Evolutionary conservation across 2,797 vertebrate genomes (phyloP).

Genomic region (Molossus alvarezi): DNA sequence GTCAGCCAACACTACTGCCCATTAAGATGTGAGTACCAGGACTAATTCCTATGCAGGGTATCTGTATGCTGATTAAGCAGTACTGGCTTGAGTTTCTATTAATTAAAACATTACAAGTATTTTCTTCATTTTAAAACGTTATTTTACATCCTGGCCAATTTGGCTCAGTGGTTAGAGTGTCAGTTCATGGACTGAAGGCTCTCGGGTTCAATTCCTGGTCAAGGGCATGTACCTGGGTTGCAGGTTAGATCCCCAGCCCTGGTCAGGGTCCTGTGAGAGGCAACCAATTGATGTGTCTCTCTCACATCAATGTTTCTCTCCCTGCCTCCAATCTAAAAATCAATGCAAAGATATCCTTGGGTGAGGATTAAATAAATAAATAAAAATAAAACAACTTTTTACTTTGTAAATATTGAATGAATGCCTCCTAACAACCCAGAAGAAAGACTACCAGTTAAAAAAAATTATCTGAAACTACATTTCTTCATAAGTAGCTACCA

Average conservation of each 20-base stretch:
- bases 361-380: no score
- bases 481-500: slow-evolving; percentile 64
- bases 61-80: neutral
- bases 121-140: slow-evolving; percentile 72
- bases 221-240: no score
- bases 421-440: slow-evolving; percentile 43
- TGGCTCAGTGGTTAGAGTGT: no score
- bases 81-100: neutral
- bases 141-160: neutral
- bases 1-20: neutral
- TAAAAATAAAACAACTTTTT: neutral
- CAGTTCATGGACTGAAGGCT: no score
- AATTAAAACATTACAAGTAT: slow-evolving; percentile 67
- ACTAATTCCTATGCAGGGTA: neutral
- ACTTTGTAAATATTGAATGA: slow-evolving; percentile 57
- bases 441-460: neutral
- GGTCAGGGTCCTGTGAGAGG: no score
- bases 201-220: no score
- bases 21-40: neutral
- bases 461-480: slow-evolving; percentile 61
- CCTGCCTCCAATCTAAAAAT: no score
- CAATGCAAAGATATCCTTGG: no score
- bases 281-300: no score
- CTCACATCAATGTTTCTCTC: no score
- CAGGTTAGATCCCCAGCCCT: no score